Evolutionary conservation across 2,797 vertebrate species (phyloP).

Genomic region (Pseudocheirus occidentalis): DNA sequence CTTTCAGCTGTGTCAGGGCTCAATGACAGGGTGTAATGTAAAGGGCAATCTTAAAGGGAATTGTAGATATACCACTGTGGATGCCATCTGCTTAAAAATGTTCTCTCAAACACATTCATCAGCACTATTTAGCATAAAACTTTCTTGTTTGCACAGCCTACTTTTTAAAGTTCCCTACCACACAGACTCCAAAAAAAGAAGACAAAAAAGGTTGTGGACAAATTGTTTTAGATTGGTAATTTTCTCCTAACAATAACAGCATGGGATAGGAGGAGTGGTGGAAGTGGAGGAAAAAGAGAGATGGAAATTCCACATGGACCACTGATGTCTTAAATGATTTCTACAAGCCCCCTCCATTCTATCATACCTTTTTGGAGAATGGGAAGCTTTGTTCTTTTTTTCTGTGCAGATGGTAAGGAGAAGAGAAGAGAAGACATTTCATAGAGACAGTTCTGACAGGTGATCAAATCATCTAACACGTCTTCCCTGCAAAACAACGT

Average conservation of each 20-base stretch:
- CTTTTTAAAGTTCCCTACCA: conserved; percentile 25
- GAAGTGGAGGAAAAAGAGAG: conserved; percentile 12
- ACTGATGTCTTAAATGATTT: conserved; percentile 68
- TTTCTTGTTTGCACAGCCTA: not conserved
- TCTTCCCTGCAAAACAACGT: conserved; percentile 85
- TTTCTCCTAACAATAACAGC: not conserved
- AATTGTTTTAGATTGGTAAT: conserved; percentile 32
- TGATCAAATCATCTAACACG: conserved; percentile 86
- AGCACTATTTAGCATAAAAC: conserved; percentile 4
- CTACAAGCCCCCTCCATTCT: conserved; percentile 71
- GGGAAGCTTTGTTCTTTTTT: conserved; percentile 83
- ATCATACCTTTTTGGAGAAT: conserved; percentile 63
- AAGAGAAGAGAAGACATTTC: conserved; percentile 85
- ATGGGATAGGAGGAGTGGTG: not conserved
- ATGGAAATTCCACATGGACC: conserved; percentile 66
- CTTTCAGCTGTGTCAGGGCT: conserved; percentile 41
- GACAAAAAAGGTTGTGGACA: not conserved
- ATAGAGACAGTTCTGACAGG: conserved; percentile 84
- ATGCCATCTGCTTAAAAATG: conserved; percentile 62
- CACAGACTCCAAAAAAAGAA: not conserved
- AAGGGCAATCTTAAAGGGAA: conserved; percentile 49
- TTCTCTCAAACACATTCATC: conserved; percentile 25
- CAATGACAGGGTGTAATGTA: conserved; percentile 42
- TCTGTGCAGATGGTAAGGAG: conserved; percentile 80
- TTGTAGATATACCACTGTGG: conserved; percentile 51